Base-by-base conservation (phyloP, 2,113 vertebrate genomes). In the Ameiurus melas region DNA sequence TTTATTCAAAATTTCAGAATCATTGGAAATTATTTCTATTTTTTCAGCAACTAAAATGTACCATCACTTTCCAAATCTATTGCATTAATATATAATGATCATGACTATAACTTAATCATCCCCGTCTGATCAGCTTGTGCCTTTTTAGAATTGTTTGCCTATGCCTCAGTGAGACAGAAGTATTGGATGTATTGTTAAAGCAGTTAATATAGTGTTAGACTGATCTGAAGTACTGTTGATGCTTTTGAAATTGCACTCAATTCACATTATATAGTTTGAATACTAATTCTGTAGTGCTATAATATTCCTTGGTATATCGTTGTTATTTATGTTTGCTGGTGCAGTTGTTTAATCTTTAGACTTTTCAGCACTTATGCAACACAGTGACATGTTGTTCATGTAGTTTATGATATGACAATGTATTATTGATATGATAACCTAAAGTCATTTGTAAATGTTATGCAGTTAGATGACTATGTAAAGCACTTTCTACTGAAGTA, bases 191-290 rank as follows among this genome's bases (percentile, higher is more conserved):
- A 88, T 78, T 78, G 88, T 91, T 83, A 77, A 87, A 87, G 86
- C 90, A 91, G 88, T 91, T 79, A 89, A 58, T 70, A 84, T 87
- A 86, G 90, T 89, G 90, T 97, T 96, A 94, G 96, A 96, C 95
- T 93, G 95, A 96, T 95, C 95, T 96, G 96, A 96, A 95, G 93
- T 96, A 96, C 96, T 94, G 96, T 96, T 85, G 78, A 87, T 89
- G 88, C 90, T 89, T 96, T 96, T 96, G 95, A 96, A 96, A 96
- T 97, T 96, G 95, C 96, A 97, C 96, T 97, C 77, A 96, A 96
- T 96, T 96, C 94, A 96, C 96, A 97, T 96, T 96, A 96, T 96
- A 87, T 70, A 83, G 77, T 89, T 90, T 89, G 89, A 79, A 90
- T 90, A 90, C 71, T 87, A 86, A 83, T 88, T 89, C 57, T 84